Evolutionary conservation across 2,797 vertebrate genomes (phyloP), one percentile per base, ranked within the genome.

Genomic region (Mus spretus): DNA sequence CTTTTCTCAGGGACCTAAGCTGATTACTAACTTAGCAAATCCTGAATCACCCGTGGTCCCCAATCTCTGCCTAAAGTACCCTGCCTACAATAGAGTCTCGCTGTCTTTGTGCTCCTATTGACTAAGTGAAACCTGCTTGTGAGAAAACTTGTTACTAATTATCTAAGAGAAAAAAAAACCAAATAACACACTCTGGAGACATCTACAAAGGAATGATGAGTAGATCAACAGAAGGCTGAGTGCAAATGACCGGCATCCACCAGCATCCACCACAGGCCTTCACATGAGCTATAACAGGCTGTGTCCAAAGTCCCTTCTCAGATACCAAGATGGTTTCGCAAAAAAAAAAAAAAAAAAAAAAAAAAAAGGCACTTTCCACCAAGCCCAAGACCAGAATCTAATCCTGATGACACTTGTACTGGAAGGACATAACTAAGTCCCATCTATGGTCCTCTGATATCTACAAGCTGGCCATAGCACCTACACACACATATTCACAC

Each of bases 101-200:
- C 6, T 79, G 6, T 93, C 57, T 83, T 8, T 40, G 70, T 63
- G 14, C 28, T 63, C 74, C 70, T 72, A 37, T 84, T 80, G 44
- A 77, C 61, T 44, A 72, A 87, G 12, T 34, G 22, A 90, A 79
- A 79, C 89, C 31, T 85, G 84, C 90, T 91, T 96, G 37, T 15
- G 4, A 24, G 26, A 86, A 90, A 82, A 13, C 12, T 13, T 47
- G n/a, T 57, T 84, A n/a, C 0, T 82, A 90, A 89, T 79, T 61
- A 7, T 28, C 24, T 83, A 50, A 50, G 10, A 50, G 50, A 10
- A 12, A 47, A 84, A 84, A 31, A 24, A 89, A 89, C 12, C 57
- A 70, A 55, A 67, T n/a, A 75, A 15, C 15, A 94, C 90, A 94
- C 12, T 44, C 34, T 75, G 47, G 65, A n/a, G 17, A 1, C 1